Percentiles rank a stretch among this genome's conserved stretches.
phyloP scores from a whole-genome alignment of 2,888 invertebrate species.

The Eristalinus sepulchralis region DNA sequence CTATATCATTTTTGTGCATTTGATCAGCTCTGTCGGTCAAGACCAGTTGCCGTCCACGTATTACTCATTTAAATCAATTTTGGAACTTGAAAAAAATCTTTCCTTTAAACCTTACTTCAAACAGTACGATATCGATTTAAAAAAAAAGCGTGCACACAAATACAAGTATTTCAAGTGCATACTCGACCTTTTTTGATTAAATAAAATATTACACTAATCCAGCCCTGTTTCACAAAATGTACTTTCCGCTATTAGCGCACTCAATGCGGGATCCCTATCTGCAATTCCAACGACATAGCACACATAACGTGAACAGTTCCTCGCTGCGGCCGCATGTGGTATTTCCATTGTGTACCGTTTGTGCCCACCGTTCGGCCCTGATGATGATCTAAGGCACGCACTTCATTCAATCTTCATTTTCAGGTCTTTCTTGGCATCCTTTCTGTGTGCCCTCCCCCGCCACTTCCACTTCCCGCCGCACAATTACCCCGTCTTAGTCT shows the following conservation, averaged over 20 bases:
- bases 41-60: too few species aligned
- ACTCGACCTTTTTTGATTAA: neutral
- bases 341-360: conserved; percentile 39
- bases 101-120: too few species aligned
- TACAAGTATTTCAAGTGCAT: too few species aligned
- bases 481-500: neutral
- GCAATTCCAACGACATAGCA: conserved; percentile 21
- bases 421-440: conserved; percentile 20
- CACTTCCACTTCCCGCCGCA: neutral
- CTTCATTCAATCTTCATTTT: conserved; percentile 56
- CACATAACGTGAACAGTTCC: conserved; percentile 27
- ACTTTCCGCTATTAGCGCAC: conserved; percentile 32
- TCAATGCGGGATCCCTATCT: conserved; percentile 28
- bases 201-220: neutral
- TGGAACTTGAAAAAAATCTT: too few species aligned
- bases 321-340: conserved; percentile 31
- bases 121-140: too few species aligned
- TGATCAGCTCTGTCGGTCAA: too few species aligned
- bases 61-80: too few species aligned
- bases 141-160: too few species aligned
- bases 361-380: conserved; percentile 20
- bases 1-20: too few species aligned
- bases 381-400: conserved; percentile 56
- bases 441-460: conserved; percentile 1
- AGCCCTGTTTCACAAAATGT: neutral